Percentiles rank a stretch among this genome's conserved stretches.
Conservation (phyloP, 2,113 vertebrate genomes). For the Megaceryle maxima region DNA sequence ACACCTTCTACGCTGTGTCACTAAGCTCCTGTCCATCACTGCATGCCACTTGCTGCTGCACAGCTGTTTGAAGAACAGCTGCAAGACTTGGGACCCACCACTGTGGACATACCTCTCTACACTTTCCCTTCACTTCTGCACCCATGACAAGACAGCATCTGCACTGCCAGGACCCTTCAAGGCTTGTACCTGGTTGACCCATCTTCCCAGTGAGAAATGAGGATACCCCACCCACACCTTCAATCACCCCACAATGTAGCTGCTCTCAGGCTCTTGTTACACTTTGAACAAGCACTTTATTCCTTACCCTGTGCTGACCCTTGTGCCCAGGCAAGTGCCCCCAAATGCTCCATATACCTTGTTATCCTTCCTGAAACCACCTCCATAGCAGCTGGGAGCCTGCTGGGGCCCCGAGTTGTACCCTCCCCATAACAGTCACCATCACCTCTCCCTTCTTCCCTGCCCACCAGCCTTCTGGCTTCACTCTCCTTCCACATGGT, state of each 20-base stretch:
- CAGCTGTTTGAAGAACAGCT: background rate
- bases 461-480: background rate
- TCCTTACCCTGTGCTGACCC: background rate
- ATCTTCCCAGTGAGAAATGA: background rate
- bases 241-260: accelerated
- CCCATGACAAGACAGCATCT: background rate
- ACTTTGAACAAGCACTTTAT: background rate
- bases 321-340: accelerated
- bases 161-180: background rate
- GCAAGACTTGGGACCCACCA: background rate
- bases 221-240: background rate
- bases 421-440: background rate
- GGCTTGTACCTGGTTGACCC: background rate
- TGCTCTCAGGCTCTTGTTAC: accelerated
- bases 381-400: background rate
- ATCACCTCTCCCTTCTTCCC: background rate
- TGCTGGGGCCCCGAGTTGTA: accelerated
- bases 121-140: background rate
- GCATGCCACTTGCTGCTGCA: background rate
- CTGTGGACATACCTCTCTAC: background rate
- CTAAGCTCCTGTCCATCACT: background rate
- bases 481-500: accelerated
- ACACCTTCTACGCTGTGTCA: accelerated
- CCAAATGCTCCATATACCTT: background rate
- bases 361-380: background rate